These are phyloP conservation scores for Ochotona curzoniae DNA, from an alignment of 2,113 vertebrate genomes.

Conservation along the genomic window DNA sequence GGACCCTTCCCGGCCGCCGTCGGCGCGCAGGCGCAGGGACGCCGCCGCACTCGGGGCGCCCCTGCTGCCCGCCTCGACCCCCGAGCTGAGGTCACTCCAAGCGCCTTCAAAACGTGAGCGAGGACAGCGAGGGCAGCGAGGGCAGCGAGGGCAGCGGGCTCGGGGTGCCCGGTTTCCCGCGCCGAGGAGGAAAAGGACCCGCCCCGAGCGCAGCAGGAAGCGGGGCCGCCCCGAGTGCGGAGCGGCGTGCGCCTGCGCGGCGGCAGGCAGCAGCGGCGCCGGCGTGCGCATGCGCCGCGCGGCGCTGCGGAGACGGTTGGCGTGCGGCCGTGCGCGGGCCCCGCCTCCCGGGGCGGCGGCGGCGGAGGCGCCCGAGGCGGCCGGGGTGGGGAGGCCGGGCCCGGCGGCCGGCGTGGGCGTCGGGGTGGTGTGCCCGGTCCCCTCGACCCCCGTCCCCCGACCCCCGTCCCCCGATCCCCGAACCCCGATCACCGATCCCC, in stretches of 20 bases:
- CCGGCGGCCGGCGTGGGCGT: background rate
- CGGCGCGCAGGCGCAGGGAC: conserved; percentile 50
- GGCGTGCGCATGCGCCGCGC: conserved; percentile 69
- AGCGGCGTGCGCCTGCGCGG: background rate
- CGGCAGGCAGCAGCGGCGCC: background rate
- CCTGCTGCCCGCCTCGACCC: background rate
- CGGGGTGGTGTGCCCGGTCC: background rate
- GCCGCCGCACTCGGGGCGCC: background rate
- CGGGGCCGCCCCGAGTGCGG: too few species aligned
- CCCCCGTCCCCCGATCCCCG: too few species aligned
- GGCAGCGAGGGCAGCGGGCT: too few species aligned
- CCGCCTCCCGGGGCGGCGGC: conserved; percentile 68
- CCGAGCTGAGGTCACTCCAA: background rate
- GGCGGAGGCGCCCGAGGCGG: background rate
- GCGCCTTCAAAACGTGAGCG: background rate
- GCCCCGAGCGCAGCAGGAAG: too few species aligned
- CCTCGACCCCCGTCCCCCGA: too few species aligned
- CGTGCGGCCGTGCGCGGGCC: background rate
- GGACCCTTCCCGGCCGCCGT: conserved; percentile 64
- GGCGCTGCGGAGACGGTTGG: conserved; percentile 76
- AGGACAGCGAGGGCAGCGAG: background rate
- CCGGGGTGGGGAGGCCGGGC: conserved; percentile 25
- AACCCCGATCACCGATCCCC: too few species aligned
- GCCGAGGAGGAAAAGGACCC: too few species aligned
- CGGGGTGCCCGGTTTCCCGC: too few species aligned